Conservation (phyloP, 2,888 invertebrate genomes). For the Macrosoma leucophasiata region DNA sequence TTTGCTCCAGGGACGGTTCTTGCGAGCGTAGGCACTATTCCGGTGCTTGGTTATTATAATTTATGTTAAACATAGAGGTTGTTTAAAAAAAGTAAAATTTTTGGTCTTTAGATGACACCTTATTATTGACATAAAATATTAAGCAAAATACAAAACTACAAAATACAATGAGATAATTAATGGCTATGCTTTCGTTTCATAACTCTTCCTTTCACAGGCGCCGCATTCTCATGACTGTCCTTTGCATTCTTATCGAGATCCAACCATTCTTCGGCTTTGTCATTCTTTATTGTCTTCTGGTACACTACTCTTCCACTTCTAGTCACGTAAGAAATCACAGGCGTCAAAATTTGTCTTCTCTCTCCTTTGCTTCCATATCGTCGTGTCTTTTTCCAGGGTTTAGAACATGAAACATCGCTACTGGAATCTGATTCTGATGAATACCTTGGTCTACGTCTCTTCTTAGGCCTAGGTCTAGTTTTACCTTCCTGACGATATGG, state of each 20-base stretch:
- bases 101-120: too few species aligned
- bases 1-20: too few species aligned
- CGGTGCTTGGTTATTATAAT: too few species aligned
- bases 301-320: constrained; percentile 58
- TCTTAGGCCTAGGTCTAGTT: constrained; percentile 27
- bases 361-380: constrained; percentile 15
- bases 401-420: constrained; percentile 2
- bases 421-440: constrained; percentile 18
- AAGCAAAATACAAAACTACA: too few species aligned
- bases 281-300: constrained; percentile 57
- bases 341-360: constrained; percentile 48
- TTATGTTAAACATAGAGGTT: too few species aligned
- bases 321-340: constrained; percentile 60
- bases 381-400: neutral
- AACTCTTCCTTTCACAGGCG: neutral
- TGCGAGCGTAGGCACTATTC: too few species aligned
- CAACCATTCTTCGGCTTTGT: constrained; percentile 56
- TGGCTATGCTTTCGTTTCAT: constrained; percentile 20
- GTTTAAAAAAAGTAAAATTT: too few species aligned
- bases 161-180: constrained; percentile 5
- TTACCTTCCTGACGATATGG: constrained; percentile 39
- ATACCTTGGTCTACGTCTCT: constrained; percentile 25
- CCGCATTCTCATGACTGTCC: neutral
- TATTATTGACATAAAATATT: too few species aligned
- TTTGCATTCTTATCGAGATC: constrained; percentile 31